These are phyloP conservation scores for Bolinopsis microptera DNA, from an alignment of 37 sponge, comb jelly and placozoan species.

Conservation along the genomic window DNA sequence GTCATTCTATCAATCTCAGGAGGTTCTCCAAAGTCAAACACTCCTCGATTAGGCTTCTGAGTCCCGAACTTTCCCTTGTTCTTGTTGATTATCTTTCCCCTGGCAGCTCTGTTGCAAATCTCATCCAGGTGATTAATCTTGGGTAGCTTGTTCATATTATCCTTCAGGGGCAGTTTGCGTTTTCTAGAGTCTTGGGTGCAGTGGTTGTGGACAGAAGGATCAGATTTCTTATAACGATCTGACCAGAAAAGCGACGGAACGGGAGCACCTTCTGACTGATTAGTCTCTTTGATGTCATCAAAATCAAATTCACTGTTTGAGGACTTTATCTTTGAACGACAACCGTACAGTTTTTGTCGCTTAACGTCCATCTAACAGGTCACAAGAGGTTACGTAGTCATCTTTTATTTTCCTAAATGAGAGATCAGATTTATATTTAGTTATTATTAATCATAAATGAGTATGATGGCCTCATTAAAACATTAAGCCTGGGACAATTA, in stretches of 20 bases:
- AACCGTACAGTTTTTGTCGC: constrained; percentile 13
- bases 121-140: constrained; percentile 54
- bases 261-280: neutral
- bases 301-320: constrained; percentile 65
- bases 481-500: too few relatives aligned
- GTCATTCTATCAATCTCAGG: neutral
- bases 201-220: neutral
- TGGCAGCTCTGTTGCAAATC: constrained; percentile 48
- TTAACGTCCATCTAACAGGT: constrained; percentile 43
- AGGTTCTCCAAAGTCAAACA: constrained; percentile 26
- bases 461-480: too few relatives aligned
- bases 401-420: neutral
- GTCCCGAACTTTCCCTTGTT: constrained; percentile 32
- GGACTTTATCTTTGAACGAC: neutral
- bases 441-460: too few relatives aligned
- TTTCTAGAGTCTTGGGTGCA: neutral
- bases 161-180: constrained; percentile 50
- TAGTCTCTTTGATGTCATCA: constrained; percentile 29
- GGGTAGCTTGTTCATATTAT: constrained; percentile 51
- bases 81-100: constrained; percentile 48
- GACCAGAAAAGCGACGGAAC: constrained; percentile 44
- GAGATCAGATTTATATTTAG: neutral
- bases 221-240: constrained; percentile 12
- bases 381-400: neutral
- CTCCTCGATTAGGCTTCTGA: neutral